Base-by-base conservation (phyloP, 1,140 invertebrate genomes). In the Orchestia grillus region DNA sequence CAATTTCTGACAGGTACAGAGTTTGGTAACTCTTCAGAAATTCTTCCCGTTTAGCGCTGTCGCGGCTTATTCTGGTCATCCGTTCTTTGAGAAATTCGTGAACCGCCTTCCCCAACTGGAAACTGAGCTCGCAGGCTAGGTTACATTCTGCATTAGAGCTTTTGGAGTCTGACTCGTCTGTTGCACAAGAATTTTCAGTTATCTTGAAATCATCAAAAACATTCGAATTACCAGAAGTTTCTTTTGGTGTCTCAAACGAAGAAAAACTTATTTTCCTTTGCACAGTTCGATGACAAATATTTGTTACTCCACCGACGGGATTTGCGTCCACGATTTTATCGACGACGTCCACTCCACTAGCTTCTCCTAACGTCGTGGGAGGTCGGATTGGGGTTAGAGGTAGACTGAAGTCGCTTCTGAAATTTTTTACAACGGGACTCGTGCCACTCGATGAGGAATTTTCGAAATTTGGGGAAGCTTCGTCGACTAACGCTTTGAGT, bases 81-180 rank as follows among this genome's bases (percentile, higher is more conserved):
- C 88, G 23, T 91, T 91, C 88, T 44, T 44, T 91, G 3, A 91
- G 36, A 91, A 91, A 91, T 23, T 91, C 88, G 41, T 91, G 41
- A 42, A 91, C 41, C 28, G 41, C 88, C 42, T 91, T 41, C 11
- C 88, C 88, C 15, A 91, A 44, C 15, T 36, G 11, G 28, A 91
- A 91, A 91, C 88, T 91, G 41, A 91, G 41, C 41, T 91, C 88
- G 88, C 88, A 91, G 11, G 88, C 88, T 43, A 91, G 15, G 88
- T 91, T 91, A 36, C 88, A 91, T 91, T 91, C 88, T 91, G 88
- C 88, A 4, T 4, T 91, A 44, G 88, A 91, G 36, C 41, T 43
- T 44, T 42, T 42, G 42, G 41, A 43, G 28, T 77, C 62, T 77
- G 41, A 91, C 41, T 42, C 44, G 4, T 41, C 36, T 8, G 88